These are phyloP conservation scores for Tenebrosternarchus preto DNA, from an alignment of 2,113 vertebrate genomes.

Conservation along the genomic window DNA sequence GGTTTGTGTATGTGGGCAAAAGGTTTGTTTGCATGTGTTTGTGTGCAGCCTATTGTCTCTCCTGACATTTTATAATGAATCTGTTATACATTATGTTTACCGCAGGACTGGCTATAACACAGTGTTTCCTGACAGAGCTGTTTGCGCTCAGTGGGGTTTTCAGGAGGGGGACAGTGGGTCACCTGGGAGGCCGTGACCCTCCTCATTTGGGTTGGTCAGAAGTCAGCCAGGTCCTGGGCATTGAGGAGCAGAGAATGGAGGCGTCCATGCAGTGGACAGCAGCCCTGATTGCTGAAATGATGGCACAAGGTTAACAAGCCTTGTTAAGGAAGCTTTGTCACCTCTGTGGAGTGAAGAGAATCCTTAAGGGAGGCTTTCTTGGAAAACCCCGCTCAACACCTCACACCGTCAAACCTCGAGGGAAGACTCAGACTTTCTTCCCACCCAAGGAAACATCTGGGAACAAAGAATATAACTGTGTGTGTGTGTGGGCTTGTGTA, in stretches of 20 bases:
- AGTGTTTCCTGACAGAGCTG: conserved; percentile 52
- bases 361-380: conserved; percentile 40
- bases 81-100: conserved; percentile 47
- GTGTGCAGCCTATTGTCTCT: conserved; percentile 38
- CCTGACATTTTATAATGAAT: conserved; percentile 50
- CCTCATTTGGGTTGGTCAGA: conserved; percentile 57
- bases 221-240: conserved; percentile 62
- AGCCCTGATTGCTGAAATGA: conserved; percentile 66
- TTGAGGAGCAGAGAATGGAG: conserved; percentile 72
- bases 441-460: conserved; percentile 61
- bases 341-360: conserved; percentile 62
- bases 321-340: conserved; percentile 72
- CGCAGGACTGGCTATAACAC: neutral
- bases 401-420: conserved; percentile 63
- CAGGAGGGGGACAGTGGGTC: conserved; percentile 56
- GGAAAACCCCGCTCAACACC: conserved; percentile 55
- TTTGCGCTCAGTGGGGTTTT: conserved; percentile 62
- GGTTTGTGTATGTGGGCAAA: neutral
- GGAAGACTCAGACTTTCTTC: conserved; percentile 58
- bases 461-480: conserved; percentile 55
- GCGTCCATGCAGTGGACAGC: conserved; percentile 73
- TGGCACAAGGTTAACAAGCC: conserved; percentile 69
- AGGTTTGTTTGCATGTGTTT: neutral
- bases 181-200: conserved; percentile 71
- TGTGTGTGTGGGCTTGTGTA: conserved; percentile 36